Percentiles rank a stretch among this genome's conserved stretches.
Evolutionary conservation across 2,797 vertebrate species (phyloP).

Genomic region (Staurois parvus): DNA sequence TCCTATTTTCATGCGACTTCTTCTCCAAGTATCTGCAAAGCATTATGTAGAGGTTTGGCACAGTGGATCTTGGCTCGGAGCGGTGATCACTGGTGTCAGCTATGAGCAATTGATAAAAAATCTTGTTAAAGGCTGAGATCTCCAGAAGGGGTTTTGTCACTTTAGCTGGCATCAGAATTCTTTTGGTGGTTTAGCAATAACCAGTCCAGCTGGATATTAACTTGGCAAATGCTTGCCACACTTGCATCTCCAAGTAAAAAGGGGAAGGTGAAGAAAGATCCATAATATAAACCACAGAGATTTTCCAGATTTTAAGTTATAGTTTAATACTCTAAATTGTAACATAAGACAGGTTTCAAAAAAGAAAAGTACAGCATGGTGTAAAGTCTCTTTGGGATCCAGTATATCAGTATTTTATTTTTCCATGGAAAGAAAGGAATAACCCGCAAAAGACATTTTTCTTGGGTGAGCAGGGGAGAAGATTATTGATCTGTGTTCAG

Average conservation of each 20-base stretch:
- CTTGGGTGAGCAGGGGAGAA: too few species aligned
- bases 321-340: too few species aligned
- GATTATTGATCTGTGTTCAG: too few species aligned
- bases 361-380: too few species aligned
- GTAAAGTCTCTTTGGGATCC: too few species aligned
- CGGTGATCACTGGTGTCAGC: slow-evolving; percentile 44
- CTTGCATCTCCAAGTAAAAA: neutral
- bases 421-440: too few species aligned
- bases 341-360: too few species aligned
- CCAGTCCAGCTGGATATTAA: neutral
- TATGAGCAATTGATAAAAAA: slow-evolving; percentile 56
- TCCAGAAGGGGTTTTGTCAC: slow-evolving; percentile 57
- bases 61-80: slow-evolving; percentile 15
- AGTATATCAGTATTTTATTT: too few species aligned
- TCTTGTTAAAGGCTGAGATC: slow-evolving; percentile 62
- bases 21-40: slow-evolving; percentile 3
- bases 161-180: slow-evolving; percentile 11
- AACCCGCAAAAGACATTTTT: too few species aligned
- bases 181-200: slow-evolving; percentile 11
- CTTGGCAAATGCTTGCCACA: neutral
- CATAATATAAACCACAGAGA: neutral
- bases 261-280: neutral
- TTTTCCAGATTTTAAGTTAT: too few species aligned
- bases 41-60: slow-evolving; percentile 46
- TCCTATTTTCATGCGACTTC: neutral